Evolutionary conservation across 2,888 invertebrate species (phyloP).

Genomic region (Tyria jacobaeae): DNA sequence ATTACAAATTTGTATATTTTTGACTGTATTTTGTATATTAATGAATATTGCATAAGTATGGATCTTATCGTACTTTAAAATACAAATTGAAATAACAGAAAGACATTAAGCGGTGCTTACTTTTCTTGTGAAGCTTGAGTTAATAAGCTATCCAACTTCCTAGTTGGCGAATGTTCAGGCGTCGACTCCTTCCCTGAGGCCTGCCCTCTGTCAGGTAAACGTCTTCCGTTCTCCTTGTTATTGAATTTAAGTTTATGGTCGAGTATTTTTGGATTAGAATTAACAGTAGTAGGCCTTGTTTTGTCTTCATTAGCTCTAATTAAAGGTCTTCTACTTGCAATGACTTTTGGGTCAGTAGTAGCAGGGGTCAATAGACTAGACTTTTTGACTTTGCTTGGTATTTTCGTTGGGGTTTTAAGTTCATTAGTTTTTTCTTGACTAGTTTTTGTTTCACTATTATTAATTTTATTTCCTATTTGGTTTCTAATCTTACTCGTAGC

Average conservation of each 20-base stretch:
- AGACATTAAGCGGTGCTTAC: conserved; percentile 54
- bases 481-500: conserved; percentile 84
- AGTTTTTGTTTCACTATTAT: conserved; percentile 80
- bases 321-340: conserved; percentile 66
- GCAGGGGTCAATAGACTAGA: conserved; percentile 76
- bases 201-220: conserved; percentile 83
- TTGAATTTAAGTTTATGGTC: conserved; percentile 65
- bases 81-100: background rate
- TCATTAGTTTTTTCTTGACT: conserved; percentile 69
- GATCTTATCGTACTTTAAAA: too few species aligned
- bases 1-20: background rate
- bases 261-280: conserved; percentile 52
- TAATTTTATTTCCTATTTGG: conserved; percentile 80
- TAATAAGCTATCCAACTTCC: conserved; percentile 63
- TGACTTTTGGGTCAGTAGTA: conserved; percentile 42
- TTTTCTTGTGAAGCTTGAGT: conserved; percentile 60
- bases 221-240: conserved; percentile 67
- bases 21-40: background rate
- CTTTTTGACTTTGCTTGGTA: conserved; percentile 80
- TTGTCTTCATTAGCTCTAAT: conserved; percentile 71
- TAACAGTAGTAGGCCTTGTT: conserved; percentile 60
- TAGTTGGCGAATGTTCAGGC: conserved; percentile 86
- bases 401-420: conserved; percentile 74
- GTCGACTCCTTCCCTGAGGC: conserved; percentile 89
- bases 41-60: too few species aligned